Base-by-base conservation (phyloP, 2,113 vertebrate genomes). In the Neoarius graeffei region DNA sequence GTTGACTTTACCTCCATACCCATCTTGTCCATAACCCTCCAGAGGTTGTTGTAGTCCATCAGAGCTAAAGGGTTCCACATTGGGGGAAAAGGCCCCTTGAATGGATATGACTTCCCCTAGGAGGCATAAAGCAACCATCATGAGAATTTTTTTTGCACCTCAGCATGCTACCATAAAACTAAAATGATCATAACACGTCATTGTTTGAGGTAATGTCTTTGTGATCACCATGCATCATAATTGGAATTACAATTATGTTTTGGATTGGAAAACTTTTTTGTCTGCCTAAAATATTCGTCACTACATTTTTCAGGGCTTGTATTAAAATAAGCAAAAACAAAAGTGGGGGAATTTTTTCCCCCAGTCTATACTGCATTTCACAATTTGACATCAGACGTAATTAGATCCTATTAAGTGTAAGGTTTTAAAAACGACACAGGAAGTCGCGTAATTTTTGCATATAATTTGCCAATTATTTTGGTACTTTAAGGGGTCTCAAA, bases 1-100 rank as follows among this genome's bases (percentile, higher is more conserved):
- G 25, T 13, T 23, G 27, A 84, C 2, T 67, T 90, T 96, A 99
- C 98, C 97, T 99, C 97, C 91, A 92, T 90, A 35, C 98, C 98
- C 98, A 99, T 99, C 89, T 97, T 90, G 91, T 99, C 98, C 94
- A 99, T 95, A 0, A 96, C 98, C 91, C 98, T 97, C 95, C 96
- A 99, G 0, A 99, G 93, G 93, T 98, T 98, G 94, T 98, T 99
- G 93, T 96, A 96, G 95, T 99, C 98, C 94, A 99, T 83, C 80
- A 96, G 91, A 35, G 94, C 92, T 54, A 99, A 62, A 0, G 97
- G 98, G 93, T 98, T 99, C 97, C 97, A 97, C 88, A 96, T 91
- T 62, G 97, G 93, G 77, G 98, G 98, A 0, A 99, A 97, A 0
- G 96, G 83, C n/a, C 96, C 96, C 91, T 92, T 97, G 92, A 98